phyloP scores from a whole-genome alignment of 2,797 vertebrate species.

The Spatula versicolor region DNA sequence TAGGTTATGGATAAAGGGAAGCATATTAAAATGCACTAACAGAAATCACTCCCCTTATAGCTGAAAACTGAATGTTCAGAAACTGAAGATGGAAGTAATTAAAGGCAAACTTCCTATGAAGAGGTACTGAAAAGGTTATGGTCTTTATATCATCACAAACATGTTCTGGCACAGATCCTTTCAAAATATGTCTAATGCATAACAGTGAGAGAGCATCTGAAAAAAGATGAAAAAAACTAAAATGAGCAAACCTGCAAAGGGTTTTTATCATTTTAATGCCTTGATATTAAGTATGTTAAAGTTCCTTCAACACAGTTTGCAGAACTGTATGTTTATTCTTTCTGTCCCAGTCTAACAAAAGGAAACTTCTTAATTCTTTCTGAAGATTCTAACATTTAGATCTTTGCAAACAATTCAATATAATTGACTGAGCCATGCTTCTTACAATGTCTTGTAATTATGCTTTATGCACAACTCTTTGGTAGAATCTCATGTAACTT shows the following conservation, averaged over 20 bases:
- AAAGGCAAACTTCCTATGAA: not conserved
- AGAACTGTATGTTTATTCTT: not conserved
- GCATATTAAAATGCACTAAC: not conserved
- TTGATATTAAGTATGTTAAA: slow-evolving; percentile 9
- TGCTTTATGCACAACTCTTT: slow-evolving; percentile 41
- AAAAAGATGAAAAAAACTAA: slow-evolving; percentile 59
- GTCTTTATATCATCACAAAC: slow-evolving; percentile 55
- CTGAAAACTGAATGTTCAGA: not conserved
- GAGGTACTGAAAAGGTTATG: slow-evolving; percentile 28
- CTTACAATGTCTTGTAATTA: slow-evolving; percentile 26
- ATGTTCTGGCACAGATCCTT: slow-evolving; percentile 41
- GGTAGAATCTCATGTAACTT: not conserved
- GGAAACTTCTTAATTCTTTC: not conserved
- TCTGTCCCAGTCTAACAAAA: not conserved
- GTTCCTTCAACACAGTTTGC: slow-evolving; percentile 20
- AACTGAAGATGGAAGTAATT: slow-evolving; percentile 20
- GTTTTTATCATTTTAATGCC: slow-evolving; percentile 13
- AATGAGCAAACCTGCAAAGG: not conserved
- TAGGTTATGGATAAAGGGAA: not conserved
- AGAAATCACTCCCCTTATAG: not conserved
- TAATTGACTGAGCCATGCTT: slow-evolving; percentile 13
- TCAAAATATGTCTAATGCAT: slow-evolving; percentile 48
- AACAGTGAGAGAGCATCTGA: slow-evolving; percentile 44
- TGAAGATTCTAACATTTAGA: slow-evolving; percentile 39
- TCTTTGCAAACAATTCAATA: slow-evolving; percentile 42